Percentiles rank a stretch among this genome's conserved stretches.
These are phyloP conservation scores for Brotula barbata DNA, from an alignment of 2,797 vertebrate genomes.

Conservation along the genomic window DNA sequence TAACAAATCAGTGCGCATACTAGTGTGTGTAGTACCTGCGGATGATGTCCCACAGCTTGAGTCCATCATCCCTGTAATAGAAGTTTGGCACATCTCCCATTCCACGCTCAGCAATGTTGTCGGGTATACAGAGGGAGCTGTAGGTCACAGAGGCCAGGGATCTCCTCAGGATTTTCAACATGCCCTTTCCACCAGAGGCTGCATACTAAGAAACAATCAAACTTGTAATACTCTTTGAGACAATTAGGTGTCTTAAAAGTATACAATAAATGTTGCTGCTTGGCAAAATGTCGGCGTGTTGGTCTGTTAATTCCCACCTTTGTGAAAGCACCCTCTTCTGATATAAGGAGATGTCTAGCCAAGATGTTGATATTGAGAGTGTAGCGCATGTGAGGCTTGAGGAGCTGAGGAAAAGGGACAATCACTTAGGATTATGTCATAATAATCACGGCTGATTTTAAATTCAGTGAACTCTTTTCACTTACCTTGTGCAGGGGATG, in stretches of 20 bases:
- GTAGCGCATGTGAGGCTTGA: conserved; percentile 69
- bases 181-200: conserved; percentile 53
- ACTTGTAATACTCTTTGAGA: background rate
- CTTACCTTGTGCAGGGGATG: conserved; percentile 73
- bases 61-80: conserved; percentile 82
- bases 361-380: conserved; percentile 69
- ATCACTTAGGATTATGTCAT: background rate
- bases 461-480: background rate
- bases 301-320: conserved; percentile 22
- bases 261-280: background rate
- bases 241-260: too few species aligned
- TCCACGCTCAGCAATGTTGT: conserved; percentile 56
- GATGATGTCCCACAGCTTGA: conserved; percentile 79
- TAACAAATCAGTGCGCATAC: too few species aligned
- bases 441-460: too few species aligned
- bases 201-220: conserved; percentile 37
- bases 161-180: conserved; percentile 37
- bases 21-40: conserved; percentile 65
- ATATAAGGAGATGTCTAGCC: conserved; percentile 52
- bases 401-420: conserved; percentile 48
- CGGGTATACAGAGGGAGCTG: conserved; percentile 68
- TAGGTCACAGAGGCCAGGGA: conserved; percentile 61
- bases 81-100: conserved; percentile 75
- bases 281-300: background rate
- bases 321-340: conserved; percentile 47